A percentile compares a stretch with the other conserved stretches of the same genome.
Conservation (phyloP, 92 coral and sea anemone genomes). For the Heliopora coerulea region DNA sequence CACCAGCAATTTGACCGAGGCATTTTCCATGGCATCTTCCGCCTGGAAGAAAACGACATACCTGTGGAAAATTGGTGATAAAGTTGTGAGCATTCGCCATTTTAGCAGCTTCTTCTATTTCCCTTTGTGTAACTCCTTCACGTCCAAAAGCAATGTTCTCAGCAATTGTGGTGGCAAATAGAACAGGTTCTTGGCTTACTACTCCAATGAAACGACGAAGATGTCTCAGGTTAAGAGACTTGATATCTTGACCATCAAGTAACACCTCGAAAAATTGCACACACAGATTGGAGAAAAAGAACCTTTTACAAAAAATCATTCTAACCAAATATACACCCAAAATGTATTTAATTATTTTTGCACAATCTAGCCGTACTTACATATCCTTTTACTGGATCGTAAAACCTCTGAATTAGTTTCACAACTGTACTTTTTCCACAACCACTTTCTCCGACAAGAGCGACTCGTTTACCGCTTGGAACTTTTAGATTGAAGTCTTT, state of each 20-base stretch:
- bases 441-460: constrained; percentile 16
- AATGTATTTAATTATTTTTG: too few relatives aligned
- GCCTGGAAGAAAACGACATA: background rate
- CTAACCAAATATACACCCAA: too few relatives aligned
- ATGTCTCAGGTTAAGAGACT: constrained; percentile 42
- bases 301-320: too few relatives aligned
- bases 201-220: constrained; percentile 57
- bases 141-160: constrained; percentile 56
- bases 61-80: constrained; percentile 53
- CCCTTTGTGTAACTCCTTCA: constrained; percentile 44
- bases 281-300: too few relatives aligned
- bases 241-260: constrained; percentile 54
- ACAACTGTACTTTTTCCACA: constrained; percentile 5
- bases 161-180: constrained; percentile 58
- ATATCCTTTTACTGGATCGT: constrained; percentile 2
- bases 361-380: background rate
- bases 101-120: constrained; percentile 49
- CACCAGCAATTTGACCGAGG: too few relatives aligned
- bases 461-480: constrained; percentile 14
- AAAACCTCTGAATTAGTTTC: constrained; percentile 11
- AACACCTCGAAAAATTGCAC: constrained; percentile 25
- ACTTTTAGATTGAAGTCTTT: constrained; percentile 14
- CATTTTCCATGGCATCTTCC: too few relatives aligned
- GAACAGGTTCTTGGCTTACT: constrained; percentile 55
- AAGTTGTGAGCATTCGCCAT: constrained; percentile 58